Evolutionary conservation across 2,113 vertebrate genomes (phyloP).

Genomic region (Oryzias woworae): DNA sequence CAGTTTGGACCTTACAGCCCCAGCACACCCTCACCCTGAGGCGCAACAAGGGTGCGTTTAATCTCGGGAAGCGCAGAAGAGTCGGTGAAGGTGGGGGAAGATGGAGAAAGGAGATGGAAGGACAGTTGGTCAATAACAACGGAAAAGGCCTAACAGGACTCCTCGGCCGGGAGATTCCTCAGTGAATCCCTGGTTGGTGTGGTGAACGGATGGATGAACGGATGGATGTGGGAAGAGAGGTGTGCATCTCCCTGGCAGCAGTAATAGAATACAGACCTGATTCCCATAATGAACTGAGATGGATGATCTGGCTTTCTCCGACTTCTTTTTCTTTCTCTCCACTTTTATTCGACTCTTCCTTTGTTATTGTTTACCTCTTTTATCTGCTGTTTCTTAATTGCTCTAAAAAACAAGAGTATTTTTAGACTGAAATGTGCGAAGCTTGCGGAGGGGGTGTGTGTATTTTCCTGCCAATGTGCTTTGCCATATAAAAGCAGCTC

Average conservation of each 20-base stretch:
- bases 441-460: no score
- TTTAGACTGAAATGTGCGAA: no score
- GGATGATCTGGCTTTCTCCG: constrained; percentile 84
- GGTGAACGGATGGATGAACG: constrained; percentile 44
- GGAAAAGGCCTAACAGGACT: constrained; percentile 99
- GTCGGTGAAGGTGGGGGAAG: constrained; percentile 61
- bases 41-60: constrained; percentile 70
- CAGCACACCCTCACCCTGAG: constrained; percentile 39
- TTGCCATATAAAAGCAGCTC: no score
- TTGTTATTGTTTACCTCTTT: constrained; percentile 10
- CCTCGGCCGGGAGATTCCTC: constrained; percentile 98
- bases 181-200: constrained; percentile 87
- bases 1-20: constrained; percentile 55
- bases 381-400: background rate
- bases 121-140: constrained; percentile 89
- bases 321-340: constrained; percentile 27
- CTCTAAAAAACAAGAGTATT: no score
- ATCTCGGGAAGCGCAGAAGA: constrained; percentile 77
- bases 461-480: no score
- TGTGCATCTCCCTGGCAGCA: constrained; percentile 69
- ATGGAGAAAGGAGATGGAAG: constrained; percentile 55
- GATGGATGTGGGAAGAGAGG: constrained; percentile 69
- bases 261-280: constrained; percentile 74
- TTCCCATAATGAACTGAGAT: constrained; percentile 90
- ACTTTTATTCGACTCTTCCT: constrained; percentile 20